Percentiles rank a stretch among this genome's conserved stretches.
Conservation (phyloP, 2,888 invertebrate genomes). For the Cheilosia vulpina region DNA sequence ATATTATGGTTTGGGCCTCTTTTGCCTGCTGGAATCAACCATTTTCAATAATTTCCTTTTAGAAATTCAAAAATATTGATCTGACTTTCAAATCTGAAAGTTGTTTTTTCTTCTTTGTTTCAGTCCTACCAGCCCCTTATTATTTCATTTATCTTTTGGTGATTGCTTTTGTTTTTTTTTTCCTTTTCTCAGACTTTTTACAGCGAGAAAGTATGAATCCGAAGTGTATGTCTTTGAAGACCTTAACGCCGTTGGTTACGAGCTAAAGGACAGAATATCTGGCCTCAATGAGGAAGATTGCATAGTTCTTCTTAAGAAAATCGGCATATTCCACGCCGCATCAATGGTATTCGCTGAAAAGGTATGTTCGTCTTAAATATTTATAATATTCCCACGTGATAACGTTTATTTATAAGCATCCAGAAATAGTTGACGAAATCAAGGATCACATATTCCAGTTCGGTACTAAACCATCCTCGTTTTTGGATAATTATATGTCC, state of each 20-base stretch:
- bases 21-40: too few relatives aligned
- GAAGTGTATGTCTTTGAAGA: conserved; percentile 25
- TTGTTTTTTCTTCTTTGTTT: too few relatives aligned
- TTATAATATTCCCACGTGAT: neutral
- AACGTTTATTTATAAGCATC: neutral
- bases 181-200: conserved; percentile 11
- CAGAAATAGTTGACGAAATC: conserved; percentile 9
- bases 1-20: too few relatives aligned
- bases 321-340: conserved; percentile 26
- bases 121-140: too few relatives aligned
- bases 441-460: conserved; percentile 13
- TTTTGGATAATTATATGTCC: neutral
- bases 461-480: neutral
- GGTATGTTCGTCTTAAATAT: neutral
- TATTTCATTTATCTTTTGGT: too few relatives aligned
- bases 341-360: conserved; percentile 22
- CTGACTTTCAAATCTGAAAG: too few relatives aligned
- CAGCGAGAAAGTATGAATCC: neutral
- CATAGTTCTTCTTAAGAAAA: conserved; percentile 10
- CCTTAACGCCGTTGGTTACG: conserved; percentile 10
- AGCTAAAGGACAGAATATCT: conserved; percentile 5
- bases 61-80: too few relatives aligned
- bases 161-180: too few relatives aligned
- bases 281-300: conserved; percentile 18
- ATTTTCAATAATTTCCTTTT: too few relatives aligned